These are phyloP conservation scores for Rynchops niger DNA, from an alignment of 2,113 vertebrate species.

Conservation along the genomic window DNA sequence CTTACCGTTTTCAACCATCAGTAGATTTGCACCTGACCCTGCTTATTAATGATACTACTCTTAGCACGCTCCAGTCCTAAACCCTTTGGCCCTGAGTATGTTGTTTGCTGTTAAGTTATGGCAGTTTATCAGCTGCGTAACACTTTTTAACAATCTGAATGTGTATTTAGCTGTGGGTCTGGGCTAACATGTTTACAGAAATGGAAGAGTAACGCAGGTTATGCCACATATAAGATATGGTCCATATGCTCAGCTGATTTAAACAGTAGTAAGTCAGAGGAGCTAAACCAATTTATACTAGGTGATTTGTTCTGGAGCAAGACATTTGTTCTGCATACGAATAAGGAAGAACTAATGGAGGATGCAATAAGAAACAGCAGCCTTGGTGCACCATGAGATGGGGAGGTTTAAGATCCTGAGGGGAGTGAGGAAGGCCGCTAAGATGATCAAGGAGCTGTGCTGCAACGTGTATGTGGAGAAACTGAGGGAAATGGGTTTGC, in stretches of 20 bases:
- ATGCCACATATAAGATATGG: background rate
- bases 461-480: background rate
- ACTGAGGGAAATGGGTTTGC: background rate
- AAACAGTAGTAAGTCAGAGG: background rate
- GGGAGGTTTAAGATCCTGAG: background rate
- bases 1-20: background rate
- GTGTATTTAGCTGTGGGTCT: background rate
- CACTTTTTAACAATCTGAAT: background rate
- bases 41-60: background rate
- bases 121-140: background rate
- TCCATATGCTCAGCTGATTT: background rate
- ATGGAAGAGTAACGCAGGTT: background rate
- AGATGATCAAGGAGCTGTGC: background rate
- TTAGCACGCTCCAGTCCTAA: background rate
- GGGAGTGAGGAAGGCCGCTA: background rate
- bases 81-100: background rate
- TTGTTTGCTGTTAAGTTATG: background rate
- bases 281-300: background rate
- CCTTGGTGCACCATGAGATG: background rate
- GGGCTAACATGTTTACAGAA: background rate
- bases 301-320: background rate
- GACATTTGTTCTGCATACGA: background rate
- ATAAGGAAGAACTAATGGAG: background rate
- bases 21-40: background rate
- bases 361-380: background rate